Percentiles rank a stretch among this genome's conserved stretches.
These are phyloP conservation scores for Drosophila anceps DNA, from an alignment of 2,888 invertebrate genomes.

Conservation along the genomic window DNA sequence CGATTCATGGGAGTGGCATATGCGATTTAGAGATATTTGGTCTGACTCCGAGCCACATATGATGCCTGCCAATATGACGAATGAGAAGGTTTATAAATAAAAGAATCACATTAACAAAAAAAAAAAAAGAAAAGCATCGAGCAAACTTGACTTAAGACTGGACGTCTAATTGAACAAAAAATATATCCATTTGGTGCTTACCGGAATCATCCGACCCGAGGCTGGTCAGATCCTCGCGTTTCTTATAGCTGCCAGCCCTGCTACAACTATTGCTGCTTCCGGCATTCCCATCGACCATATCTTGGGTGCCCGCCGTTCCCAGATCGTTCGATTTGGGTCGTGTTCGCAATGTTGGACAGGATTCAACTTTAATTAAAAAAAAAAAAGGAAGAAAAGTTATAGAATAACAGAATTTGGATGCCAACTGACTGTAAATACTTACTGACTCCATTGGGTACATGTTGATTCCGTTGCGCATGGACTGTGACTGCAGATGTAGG, in stretches of 20 bases:
- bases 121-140: slow-evolving; percentile 27
- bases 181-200: slow-evolving; percentile 45
- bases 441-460: slow-evolving; percentile 61
- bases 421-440: slow-evolving; percentile 16
- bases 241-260: slow-evolving; percentile 77
- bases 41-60: slow-evolving; percentile 86
- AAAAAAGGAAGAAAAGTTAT: background rate
- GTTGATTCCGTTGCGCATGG: slow-evolving; percentile 41
- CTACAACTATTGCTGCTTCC: slow-evolving; percentile 61
- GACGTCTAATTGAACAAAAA: background rate
- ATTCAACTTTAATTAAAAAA: slow-evolving; percentile 55
- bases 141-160: background rate
- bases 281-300: slow-evolving; percentile 44
- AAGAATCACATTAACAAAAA: slow-evolving; percentile 14
- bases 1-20: slow-evolving; percentile 89
- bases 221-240: slow-evolving; percentile 86
- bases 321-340: slow-evolving; percentile 78
- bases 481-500: slow-evolving; percentile 26
- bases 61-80: slow-evolving; percentile 83
- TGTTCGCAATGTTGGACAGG: slow-evolving; percentile 74
- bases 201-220: slow-evolving; percentile 88
- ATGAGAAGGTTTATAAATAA: slow-evolving; percentile 6
- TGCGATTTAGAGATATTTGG: slow-evolving; percentile 85
- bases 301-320: slow-evolving; percentile 46
- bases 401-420: background rate